Evolutionary conservation across 1,140 invertebrate genomes (phyloP).

Genomic region (Nylanderia fulva): DNA sequence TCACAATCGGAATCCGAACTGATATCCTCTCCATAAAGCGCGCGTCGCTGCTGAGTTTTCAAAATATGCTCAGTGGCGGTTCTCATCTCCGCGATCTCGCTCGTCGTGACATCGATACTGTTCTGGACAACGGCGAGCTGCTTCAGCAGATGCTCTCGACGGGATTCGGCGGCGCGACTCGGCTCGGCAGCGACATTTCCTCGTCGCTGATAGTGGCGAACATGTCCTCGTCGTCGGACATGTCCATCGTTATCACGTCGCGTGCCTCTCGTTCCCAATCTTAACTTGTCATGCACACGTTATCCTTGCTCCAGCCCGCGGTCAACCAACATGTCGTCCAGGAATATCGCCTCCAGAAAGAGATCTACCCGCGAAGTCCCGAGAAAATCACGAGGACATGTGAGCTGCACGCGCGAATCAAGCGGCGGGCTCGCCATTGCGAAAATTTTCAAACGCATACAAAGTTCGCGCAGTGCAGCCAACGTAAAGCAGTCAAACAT

Average conservation of each 20-base stretch:
- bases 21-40: slow-evolving; percentile 61
- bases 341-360: neutral
- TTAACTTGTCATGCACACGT: too few relatives aligned
- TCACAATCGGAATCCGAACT: slow-evolving; percentile 75
- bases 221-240: slow-evolving; percentile 67
- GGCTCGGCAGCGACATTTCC: slow-evolving; percentile 34
- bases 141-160: slow-evolving; percentile 77
- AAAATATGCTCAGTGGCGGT: slow-evolving; percentile 61
- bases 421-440: neutral
- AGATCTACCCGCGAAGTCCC: neutral
- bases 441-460: slow-evolving; percentile 11
- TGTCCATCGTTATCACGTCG: slow-evolving; percentile 54
- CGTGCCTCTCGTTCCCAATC: neutral
- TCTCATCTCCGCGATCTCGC: slow-evolving; percentile 68
- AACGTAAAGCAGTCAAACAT: neutral
- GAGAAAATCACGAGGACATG: too few relatives aligned
- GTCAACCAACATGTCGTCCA: neutral
- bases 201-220: slow-evolving; percentile 69
- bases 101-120: slow-evolving; percentile 68
- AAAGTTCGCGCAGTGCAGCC: neutral
- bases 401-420: neutral
- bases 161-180: slow-evolving; percentile 68
- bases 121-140: slow-evolving; percentile 68
- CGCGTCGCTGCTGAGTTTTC: slow-evolving; percentile 67
- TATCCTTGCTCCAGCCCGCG: neutral